Percentiles rank a stretch among this genome's conserved stretches.
Evolutionary conservation across 2,797 vertebrate species (phyloP).

Genomic region (Chiroxiphia lanceolata): DNA sequence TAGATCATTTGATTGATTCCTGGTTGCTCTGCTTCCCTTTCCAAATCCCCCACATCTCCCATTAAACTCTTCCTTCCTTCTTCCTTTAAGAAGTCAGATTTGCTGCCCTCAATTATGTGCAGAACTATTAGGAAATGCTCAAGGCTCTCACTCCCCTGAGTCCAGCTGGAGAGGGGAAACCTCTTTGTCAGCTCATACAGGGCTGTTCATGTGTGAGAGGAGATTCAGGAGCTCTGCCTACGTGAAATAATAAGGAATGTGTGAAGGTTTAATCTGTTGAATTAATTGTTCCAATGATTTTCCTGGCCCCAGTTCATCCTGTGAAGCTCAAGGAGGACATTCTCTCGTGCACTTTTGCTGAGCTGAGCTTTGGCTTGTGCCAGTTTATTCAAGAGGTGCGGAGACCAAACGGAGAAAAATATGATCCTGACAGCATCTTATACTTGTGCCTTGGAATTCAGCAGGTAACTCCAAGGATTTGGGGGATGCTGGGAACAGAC

Average conservation of each 20-base stretch:
- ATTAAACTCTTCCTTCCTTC: constrained; percentile 1
- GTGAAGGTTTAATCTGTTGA: background rate
- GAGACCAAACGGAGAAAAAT: constrained; percentile 89
- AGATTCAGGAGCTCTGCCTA: background rate
- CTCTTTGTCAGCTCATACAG: background rate
- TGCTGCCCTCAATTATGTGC: constrained; percentile 10
- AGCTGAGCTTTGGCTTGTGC: constrained; percentile 93
- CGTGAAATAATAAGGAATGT: background rate
- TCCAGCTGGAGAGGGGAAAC: constrained; percentile 16
- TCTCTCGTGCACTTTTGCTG: constrained; percentile 89
- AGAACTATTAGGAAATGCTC: constrained; percentile 43
- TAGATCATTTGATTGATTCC: background rate
- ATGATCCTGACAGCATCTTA: constrained; percentile 91
- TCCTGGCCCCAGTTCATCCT: constrained; percentile 78
- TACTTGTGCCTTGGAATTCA: constrained; percentile 99
- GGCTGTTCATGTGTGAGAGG: background rate
- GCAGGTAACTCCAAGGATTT: constrained; percentile 78
- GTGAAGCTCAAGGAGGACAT: constrained; percentile 92
- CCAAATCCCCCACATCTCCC: background rate
- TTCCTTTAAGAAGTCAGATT: constrained; percentile 19
- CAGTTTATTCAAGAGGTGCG: constrained; percentile 91
- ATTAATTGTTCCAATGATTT: background rate
- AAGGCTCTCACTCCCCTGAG: constrained; percentile 5
- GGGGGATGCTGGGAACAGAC: background rate
- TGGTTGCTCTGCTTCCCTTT: background rate